A percentile compares a stretch with the other conserved stretches of the same genome.
Conservation (phyloP, 2,888 invertebrate species). For the Chaetogeoica ovagalla region DNA sequence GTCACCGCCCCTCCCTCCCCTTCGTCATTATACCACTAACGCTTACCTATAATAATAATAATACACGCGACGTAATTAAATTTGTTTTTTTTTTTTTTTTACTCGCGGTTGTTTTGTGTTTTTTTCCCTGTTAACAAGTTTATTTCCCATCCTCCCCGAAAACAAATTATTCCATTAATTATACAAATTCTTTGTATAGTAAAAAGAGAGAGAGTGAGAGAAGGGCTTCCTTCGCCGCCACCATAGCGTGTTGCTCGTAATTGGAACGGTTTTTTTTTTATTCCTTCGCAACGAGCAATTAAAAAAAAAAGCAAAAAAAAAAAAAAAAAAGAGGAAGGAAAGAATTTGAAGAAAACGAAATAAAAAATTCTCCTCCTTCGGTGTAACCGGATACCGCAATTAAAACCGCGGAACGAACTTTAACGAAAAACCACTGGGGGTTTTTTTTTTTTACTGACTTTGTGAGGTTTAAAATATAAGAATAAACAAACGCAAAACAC, state of each 20-base stretch:
- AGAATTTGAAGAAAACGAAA: not conserved
- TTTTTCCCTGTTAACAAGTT: conserved; percentile 42
- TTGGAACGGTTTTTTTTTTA: conserved; percentile 45
- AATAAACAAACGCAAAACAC: conserved; percentile 14
- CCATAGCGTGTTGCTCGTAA: conserved; percentile 32
- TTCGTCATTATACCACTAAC: too few species aligned
- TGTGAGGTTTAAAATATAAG: conserved; percentile 13
- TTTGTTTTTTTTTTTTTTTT: conserved; percentile 35
- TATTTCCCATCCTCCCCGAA: conserved; percentile 17
- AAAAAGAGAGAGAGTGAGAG: not conserved
- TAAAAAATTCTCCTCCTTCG: conserved; percentile 29
- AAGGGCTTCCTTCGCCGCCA: conserved; percentile 5
- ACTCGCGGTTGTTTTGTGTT: conserved; percentile 3
- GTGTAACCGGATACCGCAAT: conserved; percentile 51
- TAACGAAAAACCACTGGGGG: conserved; percentile 26
- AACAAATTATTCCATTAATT: conserved; percentile 51
- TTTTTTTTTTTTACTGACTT: conserved; percentile 25
- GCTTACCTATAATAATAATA: not conserved
- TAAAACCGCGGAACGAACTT: conserved; percentile 45
- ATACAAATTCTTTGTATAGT: conserved; percentile 25
- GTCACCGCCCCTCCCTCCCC: not conserved
- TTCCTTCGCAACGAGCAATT: conserved; percentile 40
- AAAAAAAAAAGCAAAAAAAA: conserved; percentile 30
- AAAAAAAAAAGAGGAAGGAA: not conserved
- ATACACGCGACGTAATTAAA: conserved; percentile 28